Evolutionary conservation across 2,797 vertebrate species (phyloP), one percentile per base, ranked within the genome.

Genomic region (Setipinna tenuifilis): DNA sequence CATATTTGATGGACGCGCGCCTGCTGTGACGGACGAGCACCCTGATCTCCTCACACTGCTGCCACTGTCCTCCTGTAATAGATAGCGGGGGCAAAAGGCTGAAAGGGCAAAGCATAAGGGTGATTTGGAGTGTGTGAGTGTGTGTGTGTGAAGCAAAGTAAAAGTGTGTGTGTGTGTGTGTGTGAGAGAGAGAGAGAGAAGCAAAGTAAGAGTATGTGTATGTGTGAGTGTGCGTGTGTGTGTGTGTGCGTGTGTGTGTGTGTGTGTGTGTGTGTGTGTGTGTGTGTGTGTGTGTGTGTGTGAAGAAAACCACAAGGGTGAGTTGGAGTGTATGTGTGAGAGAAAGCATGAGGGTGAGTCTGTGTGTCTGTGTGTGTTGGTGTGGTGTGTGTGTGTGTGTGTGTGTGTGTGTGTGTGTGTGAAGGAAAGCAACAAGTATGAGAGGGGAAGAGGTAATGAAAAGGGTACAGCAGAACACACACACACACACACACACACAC

Each of bases 41-140:
- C 89, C 81, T 58, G 85, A 54, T 54, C 85, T 82, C 86, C 86
- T 21, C 44, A 78, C 71, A 44, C 71, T 78, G 71, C 71, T n/a
- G 35, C 71, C 35, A 3, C 17, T 44, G 71, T 78, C 35, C 71
- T 44, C 35, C 17, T 78, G 71, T 78, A 44, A 44, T 78, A 44
- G 71, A 78, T 78, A 78, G 31, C 2, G 31, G 19, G 68, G 48
- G 59, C 41, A 12, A 61, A 86, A 88, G 91, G 88, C 88, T 83
- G 87, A 89, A 86, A 84, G 87, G 83, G 82, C 87, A 87, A 86
- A 71, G 78, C 57, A 81, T 41, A 78, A 48, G 10, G 85, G 81
- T 31, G 50, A 84, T 83, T 23, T 41, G 87, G 89, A 90, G 91
- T 84, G 91, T 87, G 90, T 89, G 91, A 89, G 86, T 88, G 82